A percentile compares a stretch with the other conserved stretches of the same genome.
phyloP scores from a whole-genome alignment of 2,888 invertebrate genomes.

The Amblyjoppa fuscipennis region DNA sequence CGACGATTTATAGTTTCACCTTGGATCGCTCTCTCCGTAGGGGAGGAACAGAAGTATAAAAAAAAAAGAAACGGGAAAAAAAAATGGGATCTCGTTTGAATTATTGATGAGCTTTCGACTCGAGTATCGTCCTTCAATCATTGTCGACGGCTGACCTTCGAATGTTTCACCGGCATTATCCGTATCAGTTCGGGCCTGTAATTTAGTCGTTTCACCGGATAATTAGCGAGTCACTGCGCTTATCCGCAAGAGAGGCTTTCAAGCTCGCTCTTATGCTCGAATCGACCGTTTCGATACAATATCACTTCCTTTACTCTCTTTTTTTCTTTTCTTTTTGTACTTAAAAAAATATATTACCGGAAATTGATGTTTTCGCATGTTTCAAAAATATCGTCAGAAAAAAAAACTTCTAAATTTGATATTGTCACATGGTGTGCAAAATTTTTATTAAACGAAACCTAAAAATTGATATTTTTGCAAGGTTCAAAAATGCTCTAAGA shows the following conservation, averaged over 20 bases:
- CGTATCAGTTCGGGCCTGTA: slow-evolving; percentile 26
- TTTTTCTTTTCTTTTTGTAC: background rate
- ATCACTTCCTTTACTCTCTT: background rate
- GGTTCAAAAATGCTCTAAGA: no score
- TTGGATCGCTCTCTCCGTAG: slow-evolving; percentile 15
- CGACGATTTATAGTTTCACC: background rate
- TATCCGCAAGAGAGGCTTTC: slow-evolving; percentile 23
- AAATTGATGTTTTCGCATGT: no score
- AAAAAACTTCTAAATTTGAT: no score
- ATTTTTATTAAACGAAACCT: no score
- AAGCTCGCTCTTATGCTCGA: background rate
- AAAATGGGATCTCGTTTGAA: slow-evolving; percentile 51
- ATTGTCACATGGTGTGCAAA: no score
- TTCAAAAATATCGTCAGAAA: no score
- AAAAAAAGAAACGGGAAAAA: slow-evolving; percentile 4
- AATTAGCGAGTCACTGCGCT: slow-evolving; percentile 39
- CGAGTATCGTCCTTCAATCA: slow-evolving; percentile 43
- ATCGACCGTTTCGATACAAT: background rate
- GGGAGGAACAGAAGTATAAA: background rate
- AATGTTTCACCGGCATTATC: slow-evolving; percentile 44
- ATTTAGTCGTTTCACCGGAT: slow-evolving; percentile 34
- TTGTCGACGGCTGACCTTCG: slow-evolving; percentile 63
- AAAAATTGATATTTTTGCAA: no score
- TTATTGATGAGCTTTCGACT: slow-evolving; percentile 56
- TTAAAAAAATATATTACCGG: no score